Evolutionary conservation across 2,797 vertebrate species (phyloP).

Genomic region (Lates japonicus): DNA sequence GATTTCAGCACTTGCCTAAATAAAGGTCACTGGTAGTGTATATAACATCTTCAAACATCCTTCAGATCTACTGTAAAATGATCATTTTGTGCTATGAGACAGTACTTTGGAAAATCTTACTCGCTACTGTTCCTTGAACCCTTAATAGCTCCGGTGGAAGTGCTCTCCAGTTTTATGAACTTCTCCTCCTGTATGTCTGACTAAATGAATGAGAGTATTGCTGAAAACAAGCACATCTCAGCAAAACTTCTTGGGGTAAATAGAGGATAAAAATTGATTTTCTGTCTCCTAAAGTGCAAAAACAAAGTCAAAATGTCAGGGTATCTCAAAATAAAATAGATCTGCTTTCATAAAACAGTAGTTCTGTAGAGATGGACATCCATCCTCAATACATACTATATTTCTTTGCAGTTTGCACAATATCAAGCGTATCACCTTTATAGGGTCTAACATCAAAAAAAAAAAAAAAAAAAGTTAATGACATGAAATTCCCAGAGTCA

Average conservation of each 20-base stretch:
- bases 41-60: not conserved
- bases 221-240: not conserved
- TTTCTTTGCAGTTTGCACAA: not conserved
- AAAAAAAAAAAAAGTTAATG: slow-evolving; percentile 29
- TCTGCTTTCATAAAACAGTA: not conserved
- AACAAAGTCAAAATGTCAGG: slow-evolving; percentile 8
- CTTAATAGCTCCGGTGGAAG: not conserved
- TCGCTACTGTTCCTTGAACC: slow-evolving; percentile 4
- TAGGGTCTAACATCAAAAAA: not conserved
- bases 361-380: not conserved
- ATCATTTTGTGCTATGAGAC: not conserved
- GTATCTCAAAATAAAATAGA: not conserved
- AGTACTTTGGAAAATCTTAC: not conserved
- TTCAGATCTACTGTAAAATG: not conserved
- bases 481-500: slow-evolving; percentile 24
- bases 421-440: slow-evolving; percentile 2
- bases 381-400: not conserved
- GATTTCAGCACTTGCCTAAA: not conserved
- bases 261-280: slow-evolving; percentile 7
- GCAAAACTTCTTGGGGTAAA: not conserved
- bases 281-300: slow-evolving; percentile 9
- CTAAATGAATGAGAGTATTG: not conserved
- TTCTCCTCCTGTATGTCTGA: not conserved
- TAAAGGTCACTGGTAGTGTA: not conserved
- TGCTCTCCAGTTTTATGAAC: not conserved